Base-by-base conservation (phyloP, 2,797 vertebrate genomes). In the Eutrigla gurnardus region DNA sequence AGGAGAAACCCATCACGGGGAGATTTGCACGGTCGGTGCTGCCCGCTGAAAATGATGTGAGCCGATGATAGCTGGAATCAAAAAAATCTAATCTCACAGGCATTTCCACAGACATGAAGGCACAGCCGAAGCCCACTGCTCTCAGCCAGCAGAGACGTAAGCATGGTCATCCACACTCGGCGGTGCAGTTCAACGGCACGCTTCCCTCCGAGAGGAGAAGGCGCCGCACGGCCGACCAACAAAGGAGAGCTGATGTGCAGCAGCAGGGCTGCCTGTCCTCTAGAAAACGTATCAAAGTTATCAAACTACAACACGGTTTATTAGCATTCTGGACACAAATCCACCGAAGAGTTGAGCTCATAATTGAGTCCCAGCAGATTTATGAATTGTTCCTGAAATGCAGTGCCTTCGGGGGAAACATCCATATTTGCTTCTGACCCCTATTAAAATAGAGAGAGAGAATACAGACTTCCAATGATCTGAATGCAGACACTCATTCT, bases 61-160 rank as follows among this genome's bases (percentile, higher is more conserved):
- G 65, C 36, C 12, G 62, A 63, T 55, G 57, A 73, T 58, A 47
- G 8, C 59, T 65, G 15, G 42, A 76, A 76, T 76, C 65, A 76
- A 4, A 76, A 4, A 52, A 43, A 76, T 77, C 69, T 65, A 57
- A 68, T 74, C 73, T 71, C 75, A 46, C 13, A 32, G 49, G 42
- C 47, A 69, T 79, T 65, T 69, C 32, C 47, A 37, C 49, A 32
- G 58, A 79, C 50, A 71, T 63, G 65, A 66, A 74, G 59, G 54
- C 40, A 10, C 25, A 65, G 40, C 35, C 14, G 57, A 71, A 69
- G 55, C 43, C 36, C 55, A 18, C 25, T 3, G 52, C 75, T 45
- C 60, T 81, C 64, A 49, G 60, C 65, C 53, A 14, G 40, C 52
- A 14, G 25, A 42, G 35, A 55, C 76, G 40, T 68, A 69, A 58